Percentiles rank a stretch among this genome's conserved stretches.
phyloP scores from a whole-genome alignment of 2,113 vertebrate species.

The Epinephelus fuscoguttatus region DNA sequence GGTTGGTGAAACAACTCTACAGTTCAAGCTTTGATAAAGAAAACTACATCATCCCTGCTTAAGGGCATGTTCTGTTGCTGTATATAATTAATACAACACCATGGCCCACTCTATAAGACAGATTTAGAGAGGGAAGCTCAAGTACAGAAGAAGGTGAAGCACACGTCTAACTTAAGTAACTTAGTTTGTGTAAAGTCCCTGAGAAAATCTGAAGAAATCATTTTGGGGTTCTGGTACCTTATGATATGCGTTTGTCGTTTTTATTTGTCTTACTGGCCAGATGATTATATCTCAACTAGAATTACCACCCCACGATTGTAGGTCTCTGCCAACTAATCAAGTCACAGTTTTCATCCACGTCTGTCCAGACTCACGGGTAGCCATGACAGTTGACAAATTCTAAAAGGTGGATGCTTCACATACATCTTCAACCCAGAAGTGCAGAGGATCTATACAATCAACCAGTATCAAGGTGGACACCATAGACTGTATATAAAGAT shows the following conservation, averaged over 20 bases:
- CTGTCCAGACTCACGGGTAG: no score
- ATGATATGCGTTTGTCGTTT: neutral
- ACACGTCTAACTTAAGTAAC: neutral
- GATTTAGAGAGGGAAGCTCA: neutral
- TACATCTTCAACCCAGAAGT: no score
- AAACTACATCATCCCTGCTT: neutral
- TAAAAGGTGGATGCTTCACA: no score
- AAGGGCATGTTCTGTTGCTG: neutral
- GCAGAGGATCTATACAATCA: no score
- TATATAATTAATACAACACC: neutral
- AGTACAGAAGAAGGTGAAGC: neutral
- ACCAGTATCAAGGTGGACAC: no score
- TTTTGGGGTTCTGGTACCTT: no score
- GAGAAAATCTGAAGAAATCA: neutral
- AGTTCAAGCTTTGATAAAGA: neutral
- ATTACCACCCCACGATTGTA: no score
- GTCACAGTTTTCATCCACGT: no score
- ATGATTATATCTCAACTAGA: neutral
- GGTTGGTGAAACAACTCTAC: neutral
- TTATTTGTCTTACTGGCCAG: neutral
- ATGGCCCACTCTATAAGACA: no score
- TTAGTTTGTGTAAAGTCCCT: neutral
- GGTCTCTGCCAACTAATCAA: no score
- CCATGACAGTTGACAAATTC: no score
- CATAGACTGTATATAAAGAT: no score